Conservation (phyloP, 2,888 invertebrate species). For the Drosophila yooni region DNA sequence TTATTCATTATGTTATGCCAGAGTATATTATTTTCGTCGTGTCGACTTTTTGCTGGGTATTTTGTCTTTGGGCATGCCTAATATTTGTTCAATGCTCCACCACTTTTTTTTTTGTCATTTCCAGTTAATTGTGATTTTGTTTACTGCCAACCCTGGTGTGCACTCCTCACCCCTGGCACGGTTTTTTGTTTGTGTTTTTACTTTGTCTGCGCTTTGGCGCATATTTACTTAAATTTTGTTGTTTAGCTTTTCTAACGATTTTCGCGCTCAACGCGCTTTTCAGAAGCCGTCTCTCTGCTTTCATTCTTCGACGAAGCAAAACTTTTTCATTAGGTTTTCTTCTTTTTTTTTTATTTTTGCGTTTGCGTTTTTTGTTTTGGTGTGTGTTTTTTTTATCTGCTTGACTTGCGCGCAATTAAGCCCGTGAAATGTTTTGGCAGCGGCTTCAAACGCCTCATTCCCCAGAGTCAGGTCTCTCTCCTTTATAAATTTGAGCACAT, state of each 20-base stretch:
- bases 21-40: background rate
- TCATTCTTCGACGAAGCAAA: slow-evolving; percentile 39
- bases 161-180: slow-evolving; percentile 14
- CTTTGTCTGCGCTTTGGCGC: slow-evolving; percentile 66
- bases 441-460: slow-evolving; percentile 25
- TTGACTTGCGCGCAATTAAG: slow-evolving; percentile 78
- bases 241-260: slow-evolving; percentile 61
- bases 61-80: background rate
- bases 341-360: background rate
- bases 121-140: slow-evolving; percentile 81
- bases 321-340: slow-evolving; percentile 72
- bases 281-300: slow-evolving; percentile 29
- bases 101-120: slow-evolving; percentile 58
- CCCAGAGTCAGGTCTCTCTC: slow-evolving; percentile 20
- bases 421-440: slow-evolving; percentile 65
- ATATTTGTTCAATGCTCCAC: background rate
- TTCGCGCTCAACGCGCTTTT: slow-evolving; percentile 68
- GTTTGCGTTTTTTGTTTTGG: slow-evolving; percentile 7
- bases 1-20: background rate
- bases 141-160: slow-evolving; percentile 55
- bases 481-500: slow-evolving; percentile 66
- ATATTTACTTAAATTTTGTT: slow-evolving; percentile 73
- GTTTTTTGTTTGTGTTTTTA: slow-evolving; percentile 66
- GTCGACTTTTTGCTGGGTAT: slow-evolving; percentile 10
- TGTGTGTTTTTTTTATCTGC: slow-evolving; percentile 58